These are phyloP conservation scores for Atta cephalotes DNA, from an alignment of 1,140 invertebrate species.

Conservation along the genomic window DNA sequence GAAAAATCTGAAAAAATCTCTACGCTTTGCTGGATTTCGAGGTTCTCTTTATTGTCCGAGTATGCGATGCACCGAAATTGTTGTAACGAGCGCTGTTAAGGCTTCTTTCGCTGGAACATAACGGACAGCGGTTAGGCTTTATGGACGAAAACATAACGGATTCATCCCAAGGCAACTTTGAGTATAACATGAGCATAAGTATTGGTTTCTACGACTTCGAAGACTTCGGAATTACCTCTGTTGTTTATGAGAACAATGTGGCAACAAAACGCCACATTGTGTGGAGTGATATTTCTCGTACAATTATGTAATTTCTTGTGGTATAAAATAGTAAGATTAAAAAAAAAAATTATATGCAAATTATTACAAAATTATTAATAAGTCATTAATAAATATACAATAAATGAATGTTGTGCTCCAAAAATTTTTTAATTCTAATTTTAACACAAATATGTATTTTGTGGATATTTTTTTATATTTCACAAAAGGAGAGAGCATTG, in stretches of 20 bases:
- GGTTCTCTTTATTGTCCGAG: constrained; percentile 39
- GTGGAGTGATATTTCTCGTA: background rate
- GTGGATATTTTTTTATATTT: no score
- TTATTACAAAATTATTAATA: background rate
- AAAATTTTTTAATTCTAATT: background rate
- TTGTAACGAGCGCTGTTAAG: constrained; percentile 62
- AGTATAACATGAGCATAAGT: constrained; percentile 55
- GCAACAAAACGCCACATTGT: background rate
- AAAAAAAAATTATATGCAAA: background rate
- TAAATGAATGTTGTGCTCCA: background rate
- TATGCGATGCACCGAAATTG: constrained; percentile 46
- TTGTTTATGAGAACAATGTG: constrained; percentile 32
- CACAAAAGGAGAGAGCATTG: background rate
- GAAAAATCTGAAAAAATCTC: constrained; percentile 26
- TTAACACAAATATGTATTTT: background rate
- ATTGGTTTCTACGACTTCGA: constrained; percentile 51
- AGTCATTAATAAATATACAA: background rate
- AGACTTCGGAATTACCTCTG: constrained; percentile 64
- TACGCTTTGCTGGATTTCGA: constrained; percentile 1
- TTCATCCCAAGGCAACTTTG: constrained; percentile 54
- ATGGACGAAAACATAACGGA: constrained; percentile 72
- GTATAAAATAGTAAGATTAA: background rate
- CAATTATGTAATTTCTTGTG: constrained; percentile 24
- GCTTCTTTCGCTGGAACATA: constrained; percentile 58
- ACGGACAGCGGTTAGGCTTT: constrained; percentile 68